Base-by-base conservation (phyloP, 2,888 invertebrate species). In the Heliothis peltigera region DNA sequence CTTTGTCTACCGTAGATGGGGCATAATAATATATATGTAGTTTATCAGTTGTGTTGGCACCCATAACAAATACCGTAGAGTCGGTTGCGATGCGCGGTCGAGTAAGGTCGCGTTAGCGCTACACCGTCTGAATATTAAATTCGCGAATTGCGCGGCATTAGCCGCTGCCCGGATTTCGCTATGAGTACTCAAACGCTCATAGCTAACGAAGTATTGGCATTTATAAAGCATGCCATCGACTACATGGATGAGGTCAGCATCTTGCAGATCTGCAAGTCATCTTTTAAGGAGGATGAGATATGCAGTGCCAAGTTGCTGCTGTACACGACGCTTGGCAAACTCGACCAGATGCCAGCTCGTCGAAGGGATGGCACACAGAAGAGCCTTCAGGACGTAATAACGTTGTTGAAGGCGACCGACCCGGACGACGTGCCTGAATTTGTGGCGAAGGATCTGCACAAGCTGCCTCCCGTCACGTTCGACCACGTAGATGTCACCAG, bases 191-290 rank as follows among this genome's bases (percentile, higher is more conserved):
- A 51, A 32, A n/a, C 17, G 0, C 32, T 51, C 28, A 51, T 51
- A 51, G 49, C 49, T 1, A 51, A 51, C n/a, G 49, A 51, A 17
- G 2, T 51, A 4, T 2, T 51, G 32, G 49, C 49, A 51, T 51
- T 51, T 22, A 25, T 48, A 12, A 15, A 48, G 21, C 48, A 48
- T 48, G 48, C 28, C n/a, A 48, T 48, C 28, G 51, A 35, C 12
- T 35, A 32, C 35, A 51, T 51, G 35, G 51, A 51, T 35, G 51
- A 51, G 10, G 35, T 51, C 51, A 51, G 51, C 51, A 51, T 35
- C 19, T 12, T 51, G 51, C 32, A 51, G 35, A 51, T 51, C 51
- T 51, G 51, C 51, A 51, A 35, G 12, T 35, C 51, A 2, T 8
- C 18, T 2, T 51, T 18, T 35, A 51, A 51, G 10, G 35, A 51